Evolutionary conservation across 2,113 vertebrate species (phyloP).

Genomic region (Phalacrocorax aristotelis): DNA sequence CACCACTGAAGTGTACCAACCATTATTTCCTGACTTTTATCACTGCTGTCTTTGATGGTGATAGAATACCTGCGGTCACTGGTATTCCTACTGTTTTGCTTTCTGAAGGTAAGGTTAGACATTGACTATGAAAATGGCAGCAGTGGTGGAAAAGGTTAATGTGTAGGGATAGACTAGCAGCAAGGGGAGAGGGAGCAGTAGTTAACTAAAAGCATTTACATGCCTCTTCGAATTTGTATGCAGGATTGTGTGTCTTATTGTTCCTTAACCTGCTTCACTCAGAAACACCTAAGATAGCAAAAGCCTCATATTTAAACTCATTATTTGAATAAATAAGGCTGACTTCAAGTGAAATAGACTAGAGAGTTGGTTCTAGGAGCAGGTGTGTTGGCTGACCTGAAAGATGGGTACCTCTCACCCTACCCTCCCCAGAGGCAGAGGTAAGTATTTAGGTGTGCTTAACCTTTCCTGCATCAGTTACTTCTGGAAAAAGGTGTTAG

Average conservation of each 20-base stretch:
- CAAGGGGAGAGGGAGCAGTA: not conserved
- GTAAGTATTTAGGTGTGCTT: not conserved
- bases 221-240: not conserved
- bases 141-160: not conserved
- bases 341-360: not conserved
- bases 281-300: not conserved
- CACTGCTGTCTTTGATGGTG: not conserved
- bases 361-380: not conserved
- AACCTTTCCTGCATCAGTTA: not conserved
- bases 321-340: not conserved
- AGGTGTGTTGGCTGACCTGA: constrained; percentile 3
- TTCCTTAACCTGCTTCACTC: not conserved
- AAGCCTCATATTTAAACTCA: not conserved
- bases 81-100: not conserved
- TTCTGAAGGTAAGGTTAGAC: not conserved
- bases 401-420: not conserved
- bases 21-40: not conserved
- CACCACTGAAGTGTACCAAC: not conserved
- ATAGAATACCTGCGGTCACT: accelerated
- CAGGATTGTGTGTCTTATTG: not conserved
- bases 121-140: not conserved
- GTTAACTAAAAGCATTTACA: not conserved
- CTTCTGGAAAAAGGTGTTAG: not conserved
- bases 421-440: not conserved
- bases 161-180: not conserved